Evolutionary conservation across 2,797 vertebrate species (phyloP), one percentile per base, ranked within the genome.

Genomic region (Bovichtus variegatus): DNA sequence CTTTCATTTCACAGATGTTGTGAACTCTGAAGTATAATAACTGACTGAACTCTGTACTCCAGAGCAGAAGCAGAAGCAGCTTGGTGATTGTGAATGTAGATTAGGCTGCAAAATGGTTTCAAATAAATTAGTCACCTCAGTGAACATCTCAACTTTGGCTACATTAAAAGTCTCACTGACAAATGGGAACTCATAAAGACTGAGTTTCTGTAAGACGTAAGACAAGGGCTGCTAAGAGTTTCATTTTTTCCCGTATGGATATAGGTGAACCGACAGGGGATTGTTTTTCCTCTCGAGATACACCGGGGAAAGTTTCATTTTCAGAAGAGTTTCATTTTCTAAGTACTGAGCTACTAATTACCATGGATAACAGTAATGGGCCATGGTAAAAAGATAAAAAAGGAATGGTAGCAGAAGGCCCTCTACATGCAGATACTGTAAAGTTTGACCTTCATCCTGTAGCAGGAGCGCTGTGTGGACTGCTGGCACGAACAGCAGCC

Each of bases 341-440:
- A 55, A 66, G 59, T 38, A 43, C 71, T 70, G 74, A 66, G 41
- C 51, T 21, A 25, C 29, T 58, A 68, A 75, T 76, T 71, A 65
- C 36, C 6, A 6, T 1, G 29, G 58, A 74, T 68, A 70, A 63
- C 50, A 61, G 40, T 50, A 50, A 71, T 71, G 63, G 5, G 34
- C 62, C 21, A 55, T 68, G 70, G 57, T 63, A 53, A 64, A 21
- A 74, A 53, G 31, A 73, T 44, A 34, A 53, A 31, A 49, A 29
- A 57, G 1, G 16, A 49, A 7, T 15, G 43, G 62, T 15, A 71
- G 72, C 61, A 71, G 44, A 65, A 46, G 61, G 38, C 38, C 25
- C 31, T 21, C 15, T 50, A 60, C 59, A 79, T 64, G 3, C 47
- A 74, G 34, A 54, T 29, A 6, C 19, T 50, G 27, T 46, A 5